These are phyloP conservation scores for Catotricha subobsoleta DNA, from an alignment of 2,888 invertebrate genomes.

Conservation along the genomic window DNA sequence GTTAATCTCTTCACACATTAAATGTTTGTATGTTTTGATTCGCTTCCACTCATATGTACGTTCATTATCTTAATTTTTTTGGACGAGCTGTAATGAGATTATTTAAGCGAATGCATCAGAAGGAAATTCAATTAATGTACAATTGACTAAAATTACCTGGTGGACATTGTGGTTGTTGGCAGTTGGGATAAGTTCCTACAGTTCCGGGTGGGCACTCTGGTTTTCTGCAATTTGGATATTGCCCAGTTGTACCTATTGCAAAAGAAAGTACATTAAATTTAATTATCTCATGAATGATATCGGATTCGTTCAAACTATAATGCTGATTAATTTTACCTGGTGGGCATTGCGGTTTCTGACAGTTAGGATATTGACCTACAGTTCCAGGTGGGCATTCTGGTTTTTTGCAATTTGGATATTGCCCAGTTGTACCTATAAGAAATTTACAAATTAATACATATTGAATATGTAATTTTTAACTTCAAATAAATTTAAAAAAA, in stretches of 20 bases:
- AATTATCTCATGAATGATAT: neutral
- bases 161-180: neutral
- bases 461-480: too few relatives aligned
- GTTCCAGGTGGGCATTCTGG: constrained; percentile 5
- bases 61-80: too few relatives aligned
- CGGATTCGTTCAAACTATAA: neutral
- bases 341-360: constrained; percentile 4
- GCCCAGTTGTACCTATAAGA: constrained; percentile 4
- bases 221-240: neutral
- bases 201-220: constrained; percentile 1
- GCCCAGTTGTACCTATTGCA: neutral
- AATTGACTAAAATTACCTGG: too few relatives aligned
- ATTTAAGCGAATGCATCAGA: too few relatives aligned
- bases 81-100: too few relatives aligned
- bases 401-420: constrained; percentile 6
- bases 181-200: neutral
- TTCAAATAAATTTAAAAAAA: too few relatives aligned
- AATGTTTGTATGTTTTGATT: too few relatives aligned
- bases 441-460: too few relatives aligned
- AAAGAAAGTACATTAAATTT: neutral
- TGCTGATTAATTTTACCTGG: neutral
- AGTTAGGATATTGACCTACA: constrained; percentile 1
- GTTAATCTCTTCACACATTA: too few relatives aligned
- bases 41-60: too few relatives aligned
- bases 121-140: too few relatives aligned